Evolutionary conservation across 2,113 vertebrate species (phyloP).

Genomic region (Syngnathus typhle): DNA sequence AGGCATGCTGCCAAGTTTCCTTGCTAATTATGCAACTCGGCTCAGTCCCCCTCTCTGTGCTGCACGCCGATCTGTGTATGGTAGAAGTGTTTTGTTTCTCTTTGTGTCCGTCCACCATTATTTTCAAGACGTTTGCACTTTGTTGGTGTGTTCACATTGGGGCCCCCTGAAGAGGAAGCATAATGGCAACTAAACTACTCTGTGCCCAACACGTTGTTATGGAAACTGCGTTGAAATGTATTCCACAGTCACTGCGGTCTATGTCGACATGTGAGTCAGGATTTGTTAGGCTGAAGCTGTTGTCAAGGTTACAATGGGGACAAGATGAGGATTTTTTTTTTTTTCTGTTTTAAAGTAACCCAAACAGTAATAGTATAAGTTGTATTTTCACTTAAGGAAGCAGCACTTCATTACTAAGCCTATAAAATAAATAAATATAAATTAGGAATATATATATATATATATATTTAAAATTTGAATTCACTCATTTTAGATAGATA

Average conservation of each 20-base stretch:
- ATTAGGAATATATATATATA: not conserved
- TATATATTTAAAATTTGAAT: not conserved
- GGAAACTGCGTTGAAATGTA: constrained; percentile 58
- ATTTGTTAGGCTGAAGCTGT: constrained; percentile 24
- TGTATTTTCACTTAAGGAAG: not conserved
- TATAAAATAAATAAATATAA: too few relatives aligned
- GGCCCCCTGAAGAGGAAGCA: constrained; percentile 33
- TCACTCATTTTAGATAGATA: not conserved
- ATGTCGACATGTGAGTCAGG: constrained; percentile 25
- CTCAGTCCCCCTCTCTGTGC: not conserved
- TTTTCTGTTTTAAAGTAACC: too few relatives aligned
- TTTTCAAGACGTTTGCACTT: constrained; percentile 18
- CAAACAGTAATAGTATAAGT: not conserved
- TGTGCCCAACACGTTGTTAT: constrained; percentile 61
- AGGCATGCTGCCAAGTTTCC: constrained; percentile 40
- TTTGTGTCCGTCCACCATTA: constrained; percentile 21
- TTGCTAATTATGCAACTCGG: constrained; percentile 22
- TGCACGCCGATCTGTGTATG: not conserved
- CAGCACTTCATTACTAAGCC: not conserved
- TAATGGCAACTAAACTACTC: constrained; percentile 38
- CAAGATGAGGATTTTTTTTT: not conserved
- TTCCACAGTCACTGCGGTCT: constrained; percentile 28
- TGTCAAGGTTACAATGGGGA: not conserved
- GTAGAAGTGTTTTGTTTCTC: not conserved
- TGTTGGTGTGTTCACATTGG: not conserved